These are phyloP conservation scores for Symphodus melops DNA, from an alignment of 2,113 vertebrate genomes.

Conservation along the genomic window DNA sequence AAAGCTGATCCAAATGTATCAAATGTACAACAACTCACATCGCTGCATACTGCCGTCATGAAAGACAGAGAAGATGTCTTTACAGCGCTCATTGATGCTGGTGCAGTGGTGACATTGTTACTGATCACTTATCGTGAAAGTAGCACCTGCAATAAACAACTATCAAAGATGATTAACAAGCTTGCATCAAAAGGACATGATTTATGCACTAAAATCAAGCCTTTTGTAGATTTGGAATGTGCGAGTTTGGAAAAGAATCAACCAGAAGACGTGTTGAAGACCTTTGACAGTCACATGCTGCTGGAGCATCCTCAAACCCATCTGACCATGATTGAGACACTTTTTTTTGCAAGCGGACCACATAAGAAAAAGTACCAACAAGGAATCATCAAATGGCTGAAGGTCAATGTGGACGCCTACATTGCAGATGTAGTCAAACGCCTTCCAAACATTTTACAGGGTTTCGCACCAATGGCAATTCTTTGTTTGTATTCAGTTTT, in stretches of 20 bases:
- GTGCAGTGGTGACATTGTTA: slow-evolving; percentile 7
- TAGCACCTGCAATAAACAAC: slow-evolving; percentile 1
- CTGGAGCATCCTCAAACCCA: slow-evolving; percentile 41
- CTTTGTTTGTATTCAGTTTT: slow-evolving; percentile 27
- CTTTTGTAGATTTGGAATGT: slow-evolving; percentile 3
- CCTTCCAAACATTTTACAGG: slow-evolving; percentile 27
- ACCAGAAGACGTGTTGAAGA: slow-evolving; percentile 41
- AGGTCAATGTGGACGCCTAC: slow-evolving; percentile 47
- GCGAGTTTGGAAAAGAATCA: fast-evolving
- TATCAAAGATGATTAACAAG: slow-evolving; percentile 21
- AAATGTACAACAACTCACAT: fast-evolving
- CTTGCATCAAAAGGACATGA: slow-evolving; percentile 32
- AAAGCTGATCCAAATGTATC: slow-evolving; percentile 41
- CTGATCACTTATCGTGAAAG: not conserved
- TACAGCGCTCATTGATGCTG: slow-evolving; percentile 50
- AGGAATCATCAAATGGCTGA: slow-evolving; percentile 56
- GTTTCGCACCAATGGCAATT: fast-evolving
- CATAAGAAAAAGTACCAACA: not conserved
- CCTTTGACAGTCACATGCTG: slow-evolving; percentile 26
- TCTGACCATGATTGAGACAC: slow-evolving; percentile 35
- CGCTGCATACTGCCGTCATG: slow-evolving; percentile 53
- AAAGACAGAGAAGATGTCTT: slow-evolving; percentile 46
- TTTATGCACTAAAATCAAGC: fast-evolving
- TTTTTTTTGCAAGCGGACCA: not conserved
- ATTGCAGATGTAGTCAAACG: slow-evolving; percentile 36